Base-by-base conservation (phyloP, 2,888 invertebrate species). In the Xiphydria camelus region DNA sequence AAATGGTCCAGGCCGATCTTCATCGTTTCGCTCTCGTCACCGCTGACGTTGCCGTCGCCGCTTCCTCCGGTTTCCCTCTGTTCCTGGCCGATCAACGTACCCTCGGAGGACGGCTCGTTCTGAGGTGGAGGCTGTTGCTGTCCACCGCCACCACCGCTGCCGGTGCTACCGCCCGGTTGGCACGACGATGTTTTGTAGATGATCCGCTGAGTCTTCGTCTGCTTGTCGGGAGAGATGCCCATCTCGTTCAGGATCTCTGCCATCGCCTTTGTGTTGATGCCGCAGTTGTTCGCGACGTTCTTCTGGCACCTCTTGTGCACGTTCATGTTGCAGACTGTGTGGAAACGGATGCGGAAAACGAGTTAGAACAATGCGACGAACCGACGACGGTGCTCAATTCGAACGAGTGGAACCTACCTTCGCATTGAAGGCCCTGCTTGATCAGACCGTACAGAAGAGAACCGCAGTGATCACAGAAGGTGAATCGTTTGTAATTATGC, bases 381-480 rank as follows among this genome's bases (percentile, higher is more conserved):
- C n/a, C n/a, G n/a, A n/a, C n/a, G n/a, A n/a, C n/a, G n/a, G n/a
- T n/a, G n/a, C n/a, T n/a, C n/a, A n/a, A n/a, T n/a, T n/a, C n/a
- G n/a, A n/a, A n/a, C n/a, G n/a, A n/a, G n/a, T n/a, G n/a, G n/a
- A n/a, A n/a, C 54, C 66, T 73, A 89, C 89, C 88, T 82, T 93
- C 91, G 77, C 97, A 97, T 78, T 97, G 96, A 63, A 97, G 82
- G 41, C 98, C 98, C 80, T 98, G 98, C 77, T 88, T 90, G 75
- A 94, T 88, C 67, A 98, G 85, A 18, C 98, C 98, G 77, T 97
- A 98, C 51, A 98, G 85, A 75, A 98, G 83, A 51, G 96, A 96
- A 61, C 98, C 98, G 79, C 99, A 99, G 78, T 99, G 99, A 81
- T 99, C 98, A 82, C 99, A 99, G 82, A 99, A 99, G 20, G 98